Base-by-base conservation (phyloP, 2,888 invertebrate species). In the Dyspetes luteomarginatus region DNA sequence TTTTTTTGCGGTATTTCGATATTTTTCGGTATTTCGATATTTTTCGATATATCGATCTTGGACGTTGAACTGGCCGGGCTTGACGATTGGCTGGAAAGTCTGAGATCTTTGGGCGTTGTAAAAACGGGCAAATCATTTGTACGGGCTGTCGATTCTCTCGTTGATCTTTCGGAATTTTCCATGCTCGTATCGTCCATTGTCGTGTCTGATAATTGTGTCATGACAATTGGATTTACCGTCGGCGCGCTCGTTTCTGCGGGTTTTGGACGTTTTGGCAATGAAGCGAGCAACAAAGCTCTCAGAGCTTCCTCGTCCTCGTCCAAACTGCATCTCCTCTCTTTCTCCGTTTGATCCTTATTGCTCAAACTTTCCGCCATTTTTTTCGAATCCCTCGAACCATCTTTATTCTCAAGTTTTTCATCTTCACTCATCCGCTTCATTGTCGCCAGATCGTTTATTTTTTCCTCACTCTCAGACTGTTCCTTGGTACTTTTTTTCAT, bases 251-350 rank as follows among this genome's bases (percentile, higher is more conserved):
- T 26, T 41, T 82, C 83, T 4, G 26, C 56, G 4, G 43, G 15
- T 60, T 81, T 83, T 12, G 69, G 19, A 36, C 89, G 83, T 77
- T 89, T 91, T 1, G 88, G 87, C 26, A 92, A 76, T 9, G 91
- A 91, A 17, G 91, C 92, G 7, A 92, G 65, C 22, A 91, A 69
- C 78, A 88, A 85, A 19, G 89, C 89, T 50, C 92, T 83, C 2
- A 92, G 84, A n/a, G 84, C 86, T 56, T 91, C 88, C 55, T 91
- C 92, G 58, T 92, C 92, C n/a, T 92, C 92, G 0, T 92, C 92
- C 2, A 90, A 26, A 48, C 91, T 92, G 36, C 84, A 81, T 73
- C 89, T 87, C 60, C 88, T 85, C 19, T 83, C 75, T 69, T 74
- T 81, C 45, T 83, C 72, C n/a, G 24, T 45, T 45, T 83, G 65